Conservation (phyloP, 2,888 invertebrate species). For the Matsumyia berberina region DNA sequence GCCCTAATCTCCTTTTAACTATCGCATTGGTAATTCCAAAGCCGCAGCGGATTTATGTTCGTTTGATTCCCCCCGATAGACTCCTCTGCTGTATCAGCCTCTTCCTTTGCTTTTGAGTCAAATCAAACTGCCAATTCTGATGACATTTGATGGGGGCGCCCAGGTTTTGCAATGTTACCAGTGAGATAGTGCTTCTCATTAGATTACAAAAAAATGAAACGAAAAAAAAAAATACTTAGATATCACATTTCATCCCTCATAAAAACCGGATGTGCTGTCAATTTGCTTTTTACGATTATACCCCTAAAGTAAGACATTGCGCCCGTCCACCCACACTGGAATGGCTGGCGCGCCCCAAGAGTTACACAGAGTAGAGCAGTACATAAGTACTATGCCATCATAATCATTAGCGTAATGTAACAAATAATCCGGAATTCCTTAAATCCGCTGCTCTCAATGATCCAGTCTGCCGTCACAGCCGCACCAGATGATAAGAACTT, state of each 20-base stretch:
- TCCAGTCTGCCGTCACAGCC: slow-evolving; percentile 29
- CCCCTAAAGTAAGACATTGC: slow-evolving; percentile 6
- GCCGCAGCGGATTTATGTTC: slow-evolving; percentile 26
- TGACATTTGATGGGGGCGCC: slow-evolving; percentile 5
- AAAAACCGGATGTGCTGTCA: slow-evolving; percentile 58
- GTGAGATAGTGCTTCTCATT: slow-evolving; percentile 38
- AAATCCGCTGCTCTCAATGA: slow-evolving; percentile 67
- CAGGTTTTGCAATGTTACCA: slow-evolving; percentile 12
- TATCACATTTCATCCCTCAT: slow-evolving; percentile 65
- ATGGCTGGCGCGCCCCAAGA: neutral
- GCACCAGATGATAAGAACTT: slow-evolving; percentile 61
- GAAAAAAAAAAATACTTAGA: slow-evolving; percentile 7
- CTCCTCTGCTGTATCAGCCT: slow-evolving; percentile 1
- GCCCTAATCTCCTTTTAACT: slow-evolving; percentile 48
- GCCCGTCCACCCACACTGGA: neutral
- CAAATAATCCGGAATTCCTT: slow-evolving; percentile 71
- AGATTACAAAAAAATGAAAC: slow-evolving; percentile 2
- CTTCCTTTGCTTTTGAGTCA: slow-evolving; percentile 21
- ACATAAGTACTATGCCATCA: slow-evolving; percentile 50
- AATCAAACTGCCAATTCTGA: slow-evolving; percentile 10
- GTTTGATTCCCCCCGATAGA: slow-evolving; percentile 11
- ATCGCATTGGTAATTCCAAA: slow-evolving; percentile 36
- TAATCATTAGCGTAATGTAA: slow-evolving; percentile 73
- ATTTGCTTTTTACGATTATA: slow-evolving; percentile 62
- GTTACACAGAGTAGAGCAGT: neutral